Evolutionary conservation across 1,140 invertebrate genomes (phyloP), one percentile per base, ranked within the genome.

Genomic region (Zaprionus davidi): DNA sequence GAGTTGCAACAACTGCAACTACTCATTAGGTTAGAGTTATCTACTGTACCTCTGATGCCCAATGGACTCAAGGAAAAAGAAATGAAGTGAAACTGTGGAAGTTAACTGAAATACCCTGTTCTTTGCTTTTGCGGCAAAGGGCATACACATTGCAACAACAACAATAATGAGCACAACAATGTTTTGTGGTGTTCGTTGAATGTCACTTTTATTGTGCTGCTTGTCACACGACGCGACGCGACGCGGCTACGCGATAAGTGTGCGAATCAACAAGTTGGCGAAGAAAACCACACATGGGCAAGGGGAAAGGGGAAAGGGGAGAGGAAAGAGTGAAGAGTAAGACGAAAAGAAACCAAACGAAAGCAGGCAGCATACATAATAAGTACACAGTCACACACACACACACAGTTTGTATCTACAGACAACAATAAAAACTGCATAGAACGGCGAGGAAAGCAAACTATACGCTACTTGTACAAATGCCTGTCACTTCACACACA

Each of bases 261-360:
- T 72, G 72, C 62, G 68, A 83, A 83, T 77, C 81, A 84, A 83
- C 81, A 83, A 83, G 81, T 83, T 79, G 80, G 70, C 71, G 62
- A 57, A 66, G 34, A 82, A 66, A 70, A 31, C n/a, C n/a, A 51
- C 72, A 28, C 38, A 41, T 13, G 38, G 2, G 15, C 24, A 24
- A 24, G 24, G n/a, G 44, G 44, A 41, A 41, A 7, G 6, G 46
- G 9, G 11, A n/a, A 5, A n/a, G 15, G 15, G 1, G 15, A 41
- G 38, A 41, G 17, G 20, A 1, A 22, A 9, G 20, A 13, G 4
- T 20, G 7, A 0, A 51, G 22, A 46, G 34, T 34, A 24, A 1
- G 5, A 11, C 9, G 11, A 51, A 46, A 22, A 51, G 46, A 20
- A 51, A 51, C 46, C 46, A 51, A 51, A 51, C 46, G 46, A 51